phyloP scores from a whole-genome alignment of 2,113 vertebrate genomes.

The Corythornis cristatus region DNA sequence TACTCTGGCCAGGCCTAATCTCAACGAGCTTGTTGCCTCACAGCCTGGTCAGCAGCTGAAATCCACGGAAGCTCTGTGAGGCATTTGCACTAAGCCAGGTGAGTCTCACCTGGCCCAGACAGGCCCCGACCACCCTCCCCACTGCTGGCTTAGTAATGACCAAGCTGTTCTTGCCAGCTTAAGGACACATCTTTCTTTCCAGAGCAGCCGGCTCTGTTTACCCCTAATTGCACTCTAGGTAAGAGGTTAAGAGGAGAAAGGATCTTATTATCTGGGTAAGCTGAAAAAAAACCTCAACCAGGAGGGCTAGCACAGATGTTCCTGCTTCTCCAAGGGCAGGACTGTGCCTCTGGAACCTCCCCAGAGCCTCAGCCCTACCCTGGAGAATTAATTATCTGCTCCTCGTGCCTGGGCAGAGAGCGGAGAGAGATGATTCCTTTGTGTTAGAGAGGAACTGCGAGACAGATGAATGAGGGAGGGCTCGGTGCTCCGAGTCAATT shows the following conservation, averaged over 20 bases:
- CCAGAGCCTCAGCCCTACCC: slow-evolving; percentile 44
- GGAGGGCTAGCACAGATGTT: slow-evolving; percentile 46
- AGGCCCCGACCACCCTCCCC: background rate
- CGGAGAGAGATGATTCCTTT: slow-evolving; percentile 6
- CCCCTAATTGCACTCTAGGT: slow-evolving; percentile 69
- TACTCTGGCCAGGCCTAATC: background rate
- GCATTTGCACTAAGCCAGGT: background rate
- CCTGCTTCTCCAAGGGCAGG: slow-evolving; percentile 39
- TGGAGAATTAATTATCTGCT: slow-evolving; percentile 66
- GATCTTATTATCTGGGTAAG: slow-evolving; percentile 55
- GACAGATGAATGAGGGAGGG: slow-evolving; percentile 22
- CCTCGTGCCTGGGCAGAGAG: slow-evolving; percentile 25
- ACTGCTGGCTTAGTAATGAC: slow-evolving; percentile 33
- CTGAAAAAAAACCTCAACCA: slow-evolving; percentile 45
- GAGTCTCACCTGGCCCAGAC: slow-evolving; percentile 46
- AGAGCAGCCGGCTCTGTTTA: slow-evolving; percentile 48
- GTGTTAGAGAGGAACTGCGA: slow-evolving; percentile 9
- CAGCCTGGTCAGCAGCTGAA: background rate
- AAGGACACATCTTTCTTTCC: slow-evolving; percentile 32
- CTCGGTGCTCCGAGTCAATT: background rate
- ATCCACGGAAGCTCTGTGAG: background rate
- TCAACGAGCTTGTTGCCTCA: background rate
- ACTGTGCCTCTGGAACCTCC: slow-evolving; percentile 30
- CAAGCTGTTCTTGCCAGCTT: slow-evolving; percentile 49
- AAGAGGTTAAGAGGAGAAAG: slow-evolving; percentile 68